Base-by-base conservation (phyloP, 2,113 vertebrate genomes). In the Bettongia penicillata region DNA sequence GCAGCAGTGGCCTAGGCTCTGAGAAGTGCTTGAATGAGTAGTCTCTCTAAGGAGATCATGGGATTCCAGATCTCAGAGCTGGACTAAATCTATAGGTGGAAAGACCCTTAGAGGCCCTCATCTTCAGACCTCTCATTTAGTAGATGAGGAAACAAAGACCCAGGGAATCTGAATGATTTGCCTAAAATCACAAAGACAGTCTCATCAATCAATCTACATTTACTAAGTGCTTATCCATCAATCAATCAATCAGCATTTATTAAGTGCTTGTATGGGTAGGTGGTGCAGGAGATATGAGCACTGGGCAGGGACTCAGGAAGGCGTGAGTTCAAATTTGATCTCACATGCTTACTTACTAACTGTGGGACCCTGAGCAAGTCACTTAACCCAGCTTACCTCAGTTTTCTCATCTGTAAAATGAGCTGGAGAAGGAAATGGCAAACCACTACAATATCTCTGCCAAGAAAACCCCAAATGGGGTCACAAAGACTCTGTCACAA, bases 1-100 rank as follows among this genome's bases (percentile, higher is more conserved):
- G 51, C 68, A 50, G 57, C 94, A 96, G 94, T 90, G 95, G 91
- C 96, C 92, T 26, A 43, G n/a, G 68, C 68, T 43, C 14, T 43
- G 61, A 77, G 37, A n/a, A 43, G 37, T 43, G 8, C 16, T 22
- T 19, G 37, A 77, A 43, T 77, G n/a, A 43, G 16, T 43, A 77
- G n/a, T 23, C 68, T 43, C 91, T 91, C 51, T 93, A 10, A 14
- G 43, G 89, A 51, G 50, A 90, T 53, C 48, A 10, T 28, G 10
- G 25, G 89, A 50, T 16, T 68, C 89, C 50, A 19, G 55, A 94
- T 51, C 22, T 2, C 1, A 31, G n/a, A 23, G 9, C 61, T 77
- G 5, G 31, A 19, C 61, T n/a, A 4, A 11, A n/a, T 68, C 61
- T 68, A 16, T 68, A 68, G 16, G 4, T 7, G 37, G 37, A 77